Conservation (phyloP, 2,113 vertebrate species). For the Solenodon paradoxus region DNA sequence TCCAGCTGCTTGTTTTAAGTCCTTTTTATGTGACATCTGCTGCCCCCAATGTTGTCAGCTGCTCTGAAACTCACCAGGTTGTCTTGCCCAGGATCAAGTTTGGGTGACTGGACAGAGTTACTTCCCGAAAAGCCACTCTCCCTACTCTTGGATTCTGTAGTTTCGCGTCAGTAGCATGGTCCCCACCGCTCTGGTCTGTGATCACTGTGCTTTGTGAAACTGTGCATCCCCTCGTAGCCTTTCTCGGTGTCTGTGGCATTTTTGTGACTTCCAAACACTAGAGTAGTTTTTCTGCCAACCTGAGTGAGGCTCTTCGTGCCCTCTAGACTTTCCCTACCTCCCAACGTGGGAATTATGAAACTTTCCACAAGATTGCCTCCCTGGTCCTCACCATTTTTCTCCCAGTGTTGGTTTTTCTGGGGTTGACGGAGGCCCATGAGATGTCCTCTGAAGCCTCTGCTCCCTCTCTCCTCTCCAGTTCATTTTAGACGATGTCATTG, state of each 20-base stretch:
- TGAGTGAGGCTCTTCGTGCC: conserved; percentile 14
- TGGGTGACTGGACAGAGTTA: neutral
- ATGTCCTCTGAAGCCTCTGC: neutral
- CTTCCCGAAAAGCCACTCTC: neutral
- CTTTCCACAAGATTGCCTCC: neutral
- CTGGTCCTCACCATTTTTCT: neutral
- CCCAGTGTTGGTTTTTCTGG: neutral
- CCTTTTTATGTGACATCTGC: neutral
- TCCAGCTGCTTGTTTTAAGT: conserved; percentile 19
- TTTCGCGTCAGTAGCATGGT: conserved; percentile 46
- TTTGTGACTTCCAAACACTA: conserved; percentile 57
- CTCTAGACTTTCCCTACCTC: neutral
- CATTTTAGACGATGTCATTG: neutral
- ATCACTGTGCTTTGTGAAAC: conserved; percentile 59
- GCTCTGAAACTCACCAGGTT: neutral
- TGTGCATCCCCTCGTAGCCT: neutral
- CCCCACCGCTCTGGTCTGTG: conserved; percentile 48
- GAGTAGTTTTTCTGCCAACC: conserved; percentile 57
- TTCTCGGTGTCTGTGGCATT: conserved; percentile 46
- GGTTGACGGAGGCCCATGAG: neutral
- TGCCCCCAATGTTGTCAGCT: neutral
- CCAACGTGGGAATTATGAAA: neutral
- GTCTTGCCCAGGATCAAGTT: neutral
- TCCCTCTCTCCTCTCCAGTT: neutral
- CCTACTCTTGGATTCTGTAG: conserved; percentile 3